Percentiles rank a stretch among this genome's conserved stretches.
Evolutionary conservation across 2,113 vertebrate species (phyloP).

Genomic region (Rhabdomys dilectus): DNA sequence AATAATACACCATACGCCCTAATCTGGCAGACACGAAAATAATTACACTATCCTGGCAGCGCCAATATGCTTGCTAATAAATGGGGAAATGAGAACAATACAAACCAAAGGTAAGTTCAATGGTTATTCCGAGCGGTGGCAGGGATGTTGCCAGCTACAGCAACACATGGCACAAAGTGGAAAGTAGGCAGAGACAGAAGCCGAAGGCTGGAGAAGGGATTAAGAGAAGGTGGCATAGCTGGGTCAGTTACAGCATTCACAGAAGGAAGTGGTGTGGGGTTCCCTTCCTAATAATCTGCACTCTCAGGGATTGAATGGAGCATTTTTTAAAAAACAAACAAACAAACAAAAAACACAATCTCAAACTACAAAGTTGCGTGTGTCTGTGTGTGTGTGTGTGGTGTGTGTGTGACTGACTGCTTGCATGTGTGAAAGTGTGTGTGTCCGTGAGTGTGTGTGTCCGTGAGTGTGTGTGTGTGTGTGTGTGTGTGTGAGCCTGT

Average conservation of each 20-base stretch:
- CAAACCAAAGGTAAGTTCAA: slow-evolving; percentile 75
- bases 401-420: too few species aligned
- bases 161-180: slow-evolving; percentile 51
- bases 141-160: slow-evolving; percentile 46
- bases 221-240: neutral
- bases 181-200: slow-evolving; percentile 50
- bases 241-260: neutral
- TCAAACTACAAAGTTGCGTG: neutral
- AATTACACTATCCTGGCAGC: slow-evolving; percentile 80
- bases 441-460: too few species aligned
- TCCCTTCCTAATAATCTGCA: neutral
- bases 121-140: slow-evolving; percentile 57
- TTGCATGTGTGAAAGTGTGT: neutral
- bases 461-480: neutral
- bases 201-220: neutral
- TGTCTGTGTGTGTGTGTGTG: neutral
- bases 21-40: slow-evolving; percentile 82
- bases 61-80: slow-evolving; percentile 81
- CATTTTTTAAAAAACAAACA: neutral
- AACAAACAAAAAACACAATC: neutral
- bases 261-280: neutral
- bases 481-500: neutral
- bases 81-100: slow-evolving; percentile 74
- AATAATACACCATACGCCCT: slow-evolving; percentile 82
- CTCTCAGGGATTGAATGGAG: neutral